Evolutionary conservation across 2,888 invertebrate genomes (phyloP), one percentile per base, ranked within the genome.

Genomic region (Copidosoma aretas): DNA sequence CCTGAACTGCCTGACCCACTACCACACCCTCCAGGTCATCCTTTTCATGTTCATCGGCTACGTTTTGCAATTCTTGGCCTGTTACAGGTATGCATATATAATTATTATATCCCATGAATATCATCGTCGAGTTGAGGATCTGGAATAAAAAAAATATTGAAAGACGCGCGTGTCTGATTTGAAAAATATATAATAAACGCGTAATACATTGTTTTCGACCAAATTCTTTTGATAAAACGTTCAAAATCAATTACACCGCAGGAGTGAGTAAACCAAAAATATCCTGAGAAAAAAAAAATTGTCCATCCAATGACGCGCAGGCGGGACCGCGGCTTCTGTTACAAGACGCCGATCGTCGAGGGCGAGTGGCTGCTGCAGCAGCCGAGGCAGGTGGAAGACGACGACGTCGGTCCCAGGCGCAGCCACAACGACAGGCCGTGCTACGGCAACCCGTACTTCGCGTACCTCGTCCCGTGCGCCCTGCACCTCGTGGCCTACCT

Each of bases 61-160:
- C 78, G 82, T 91, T 64, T 84, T 93, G 22, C 93, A 93, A 79
- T 93, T 91, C 78, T 89, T 92, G 86, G 89, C 92, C 64, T 93
- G 93, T 80, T 93, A 91, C 80, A 88, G 91, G 91, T 91, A 77
- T 75, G n/a, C 60, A 15, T 54, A 39, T 1, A 25, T 43, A 41
- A 10, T 17, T 46, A 46, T 17, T 8, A 17, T 46, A 14, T 46
- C 43, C 43, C 43, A 15, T 15, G 43, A n/a, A n/a, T n/a, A n/a
- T n/a, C n/a, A n/a, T n/a, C n/a, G n/a, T n/a, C n/a, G n/a, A n/a
- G n/a, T n/a, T n/a, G n/a, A n/a, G n/a, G n/a, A n/a, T n/a, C n/a
- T n/a, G n/a, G n/a, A n/a, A n/a, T 17, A 22, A 39, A n/a, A 21
- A 24, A 54, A 10, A 19, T 24, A 62, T 51, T 56, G 3, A 52